Conservation (phyloP, 37 sponge, comb jelly and placozoan species). For the Crambe crambe region DNA sequence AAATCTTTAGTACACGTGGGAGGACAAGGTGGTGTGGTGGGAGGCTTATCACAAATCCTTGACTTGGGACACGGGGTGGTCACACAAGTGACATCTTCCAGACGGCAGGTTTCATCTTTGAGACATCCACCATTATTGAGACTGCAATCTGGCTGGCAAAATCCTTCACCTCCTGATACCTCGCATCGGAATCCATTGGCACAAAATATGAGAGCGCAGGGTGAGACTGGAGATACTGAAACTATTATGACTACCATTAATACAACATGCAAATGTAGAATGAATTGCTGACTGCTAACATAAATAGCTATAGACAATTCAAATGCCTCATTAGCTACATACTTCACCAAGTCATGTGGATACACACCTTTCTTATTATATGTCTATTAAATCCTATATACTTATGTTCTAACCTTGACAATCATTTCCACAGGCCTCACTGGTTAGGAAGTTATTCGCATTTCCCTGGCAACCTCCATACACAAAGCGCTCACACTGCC, state of each 20-base stretch:
- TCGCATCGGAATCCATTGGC: constrained; percentile 13
- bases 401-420: neutral
- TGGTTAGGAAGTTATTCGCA: constrained; percentile 12
- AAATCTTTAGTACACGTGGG: constrained; percentile 31
- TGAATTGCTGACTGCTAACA: too few species aligned
- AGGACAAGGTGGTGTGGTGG: constrained; percentile 13
- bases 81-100: constrained; percentile 13
- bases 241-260: neutral
- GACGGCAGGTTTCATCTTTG: constrained; percentile 1
- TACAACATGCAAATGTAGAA: neutral
- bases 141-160: constrained; percentile 20
- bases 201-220: constrained; percentile 4
- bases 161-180: constrained; percentile 8
- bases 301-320: too few species aligned
- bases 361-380: neutral
- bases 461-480: constrained; percentile 50
- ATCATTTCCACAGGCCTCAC: neutral
- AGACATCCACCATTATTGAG: constrained; percentile 40
- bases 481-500: constrained; percentile 32
- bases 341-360: neutral
- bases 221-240: neutral
- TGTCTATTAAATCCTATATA: neutral
- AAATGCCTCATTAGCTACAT: neutral
- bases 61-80: constrained; percentile 1
- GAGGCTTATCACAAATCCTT: neutral